Evolutionary conservation across 2,113 vertebrate species (phyloP).

Genomic region (Percina caprodes): DNA sequence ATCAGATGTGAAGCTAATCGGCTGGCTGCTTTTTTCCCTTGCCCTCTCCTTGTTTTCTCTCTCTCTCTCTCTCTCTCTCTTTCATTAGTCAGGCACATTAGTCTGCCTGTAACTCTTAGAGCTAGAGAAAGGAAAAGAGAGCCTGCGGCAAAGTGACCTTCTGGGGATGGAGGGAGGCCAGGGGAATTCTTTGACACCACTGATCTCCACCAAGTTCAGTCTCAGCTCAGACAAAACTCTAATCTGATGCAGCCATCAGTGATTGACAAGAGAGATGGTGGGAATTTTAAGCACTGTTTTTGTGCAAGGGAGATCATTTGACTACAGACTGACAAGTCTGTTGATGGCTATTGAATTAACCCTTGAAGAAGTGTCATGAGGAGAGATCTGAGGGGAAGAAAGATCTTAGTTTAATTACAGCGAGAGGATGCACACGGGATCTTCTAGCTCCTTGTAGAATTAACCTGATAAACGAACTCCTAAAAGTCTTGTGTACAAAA

Average conservation of each 20-base stretch:
- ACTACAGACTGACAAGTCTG: slow-evolving; percentile 64
- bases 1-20: slow-evolving; percentile 54
- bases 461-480: slow-evolving; percentile 48
- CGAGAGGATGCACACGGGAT: slow-evolving; percentile 23
- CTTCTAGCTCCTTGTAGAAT: slow-evolving; percentile 20
- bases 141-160: slow-evolving; percentile 84
- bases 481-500: slow-evolving; percentile 41
- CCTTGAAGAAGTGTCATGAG: slow-evolving; percentile 53
- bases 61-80: slow-evolving; percentile 30
- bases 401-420: slow-evolving; percentile 66
- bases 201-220: slow-evolving; percentile 76
- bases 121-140: slow-evolving; percentile 69
- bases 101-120: slow-evolving; percentile 63
- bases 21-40: slow-evolving; percentile 3
- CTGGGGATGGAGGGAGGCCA: slow-evolving; percentile 72
- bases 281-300: slow-evolving; percentile 68
- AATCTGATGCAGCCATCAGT: slow-evolving; percentile 71
- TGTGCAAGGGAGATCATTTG: slow-evolving; percentile 55
- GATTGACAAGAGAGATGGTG: slow-evolving; percentile 70
- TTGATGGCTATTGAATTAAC: slow-evolving; percentile 67
- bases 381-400: slow-evolving; percentile 60
- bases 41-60: slow-evolving; percentile 26
- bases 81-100: slow-evolving; percentile 73
- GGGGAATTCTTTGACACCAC: slow-evolving; percentile 77
- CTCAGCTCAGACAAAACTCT: slow-evolving; percentile 73